These are phyloP conservation scores for Lycaena phlaeas DNA, from an alignment of 2,888 invertebrate genomes.

Conservation along the genomic window DNA sequence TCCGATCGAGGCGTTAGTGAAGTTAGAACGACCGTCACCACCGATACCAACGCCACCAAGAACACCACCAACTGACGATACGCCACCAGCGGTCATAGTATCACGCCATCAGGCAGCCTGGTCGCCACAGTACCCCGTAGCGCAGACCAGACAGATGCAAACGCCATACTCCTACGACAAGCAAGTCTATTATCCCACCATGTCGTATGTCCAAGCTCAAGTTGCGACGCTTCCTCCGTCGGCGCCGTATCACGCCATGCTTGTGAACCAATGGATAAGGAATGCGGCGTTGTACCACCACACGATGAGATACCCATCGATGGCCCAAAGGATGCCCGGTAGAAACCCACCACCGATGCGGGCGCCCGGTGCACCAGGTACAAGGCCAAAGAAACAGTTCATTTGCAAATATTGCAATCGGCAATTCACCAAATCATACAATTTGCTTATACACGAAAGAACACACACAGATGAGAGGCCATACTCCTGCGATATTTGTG, in stretches of 20 bases:
- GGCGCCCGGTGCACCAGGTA: slow-evolving; percentile 70
- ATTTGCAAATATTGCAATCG: slow-evolving; percentile 98
- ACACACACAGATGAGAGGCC: slow-evolving; percentile 98
- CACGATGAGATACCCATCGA: slow-evolving; percentile 61
- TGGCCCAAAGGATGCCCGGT: slow-evolving; percentile 65
- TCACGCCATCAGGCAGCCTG: slow-evolving; percentile 53
- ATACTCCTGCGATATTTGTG: slow-evolving; percentile 96
- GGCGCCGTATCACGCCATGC: slow-evolving; percentile 71
- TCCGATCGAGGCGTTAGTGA: slow-evolving; percentile 71
- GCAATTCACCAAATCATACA: slow-evolving; percentile 98
- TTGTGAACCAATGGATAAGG: slow-evolving; percentile 83
- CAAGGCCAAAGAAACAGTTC: slow-evolving; percentile 86
- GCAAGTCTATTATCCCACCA: slow-evolving; percentile 48
- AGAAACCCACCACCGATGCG: slow-evolving; percentile 70
- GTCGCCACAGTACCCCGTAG: slow-evolving; percentile 43
- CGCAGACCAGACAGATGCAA: slow-evolving; percentile 47
- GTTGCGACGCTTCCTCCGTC: slow-evolving; percentile 58
- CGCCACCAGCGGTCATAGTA: slow-evolving; percentile 62
- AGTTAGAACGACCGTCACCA: slow-evolving; percentile 74
- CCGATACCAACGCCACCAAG: slow-evolving; percentile 81
- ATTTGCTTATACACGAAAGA: slow-evolving; percentile 95
- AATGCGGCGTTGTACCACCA: slow-evolving; percentile 80
- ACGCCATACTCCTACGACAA: slow-evolving; percentile 57
- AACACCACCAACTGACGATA: slow-evolving; percentile 80
- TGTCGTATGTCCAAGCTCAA: slow-evolving; percentile 64